Conservation (phyloP, 2,888 invertebrate genomes). For the Salticus scenicus region DNA sequence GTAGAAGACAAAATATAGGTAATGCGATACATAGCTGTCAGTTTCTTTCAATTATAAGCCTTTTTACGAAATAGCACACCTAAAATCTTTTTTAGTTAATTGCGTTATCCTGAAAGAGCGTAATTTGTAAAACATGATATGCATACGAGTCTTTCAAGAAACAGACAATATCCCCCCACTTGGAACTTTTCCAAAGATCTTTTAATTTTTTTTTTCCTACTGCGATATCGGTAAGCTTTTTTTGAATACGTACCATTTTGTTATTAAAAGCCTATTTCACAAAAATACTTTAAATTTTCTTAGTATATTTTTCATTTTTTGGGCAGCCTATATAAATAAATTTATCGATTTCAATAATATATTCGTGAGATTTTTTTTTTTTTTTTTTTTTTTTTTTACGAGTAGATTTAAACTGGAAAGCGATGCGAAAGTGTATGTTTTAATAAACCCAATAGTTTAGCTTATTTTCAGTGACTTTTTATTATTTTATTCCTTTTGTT, state of each 20-base stretch:
- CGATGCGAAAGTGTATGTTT: too few species aligned
- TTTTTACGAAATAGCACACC: too few species aligned
- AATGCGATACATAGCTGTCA: too few species aligned
- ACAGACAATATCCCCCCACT: not conserved
- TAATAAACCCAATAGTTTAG: too few species aligned
- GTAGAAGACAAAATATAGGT: too few species aligned
- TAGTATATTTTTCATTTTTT: not conserved
- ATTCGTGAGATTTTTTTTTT: not conserved
- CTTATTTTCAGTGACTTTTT: too few species aligned
- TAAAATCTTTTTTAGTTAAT: not conserved
- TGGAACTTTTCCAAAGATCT: not conserved
- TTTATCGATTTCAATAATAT: not conserved
- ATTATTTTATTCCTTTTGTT: too few species aligned
- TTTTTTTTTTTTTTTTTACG: too few species aligned
- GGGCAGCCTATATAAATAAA: not conserved
- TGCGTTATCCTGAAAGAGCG: not conserved
- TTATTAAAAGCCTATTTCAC: conserved; percentile 9
- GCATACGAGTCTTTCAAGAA: not conserved
- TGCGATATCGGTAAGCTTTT: not conserved
- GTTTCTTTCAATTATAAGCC: too few species aligned
- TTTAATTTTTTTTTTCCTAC: not conserved
- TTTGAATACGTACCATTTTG: conserved; percentile 2
- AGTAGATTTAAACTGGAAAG: too few species aligned
- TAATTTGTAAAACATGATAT: conserved; percentile 2
- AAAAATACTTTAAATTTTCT: not conserved